Percentiles rank a stretch among this genome's conserved stretches.
These are phyloP conservation scores for Denticeps clupeoides DNA, from an alignment of 2,797 vertebrate genomes.

Conservation along the genomic window DNA sequence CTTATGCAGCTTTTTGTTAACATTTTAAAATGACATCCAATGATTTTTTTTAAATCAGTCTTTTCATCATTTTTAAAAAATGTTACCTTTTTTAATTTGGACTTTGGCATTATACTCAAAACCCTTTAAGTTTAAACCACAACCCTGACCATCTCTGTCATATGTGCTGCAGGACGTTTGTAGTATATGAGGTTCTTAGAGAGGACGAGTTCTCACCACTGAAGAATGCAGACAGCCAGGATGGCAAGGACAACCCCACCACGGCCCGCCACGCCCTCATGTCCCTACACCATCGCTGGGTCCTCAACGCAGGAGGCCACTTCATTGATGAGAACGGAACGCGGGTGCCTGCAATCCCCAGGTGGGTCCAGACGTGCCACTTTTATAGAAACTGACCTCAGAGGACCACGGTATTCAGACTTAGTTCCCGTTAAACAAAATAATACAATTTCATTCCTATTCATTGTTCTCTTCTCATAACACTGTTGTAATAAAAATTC, in stretches of 20 bases:
- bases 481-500: conserved; percentile 21
- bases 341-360: conserved; percentile 82
- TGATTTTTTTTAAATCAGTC: too few species aligned
- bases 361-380: conserved; percentile 55
- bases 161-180: conserved; percentile 66
- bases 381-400: too few species aligned
- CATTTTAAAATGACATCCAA: too few species aligned
- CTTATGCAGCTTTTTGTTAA: too few species aligned
- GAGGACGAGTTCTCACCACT: conserved; percentile 94
- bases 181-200: conserved; percentile 84
- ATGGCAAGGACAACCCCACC: conserved; percentile 91
- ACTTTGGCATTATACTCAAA: too few species aligned
- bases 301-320: conserved; percentile 86
- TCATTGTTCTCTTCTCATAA: conserved; percentile 17
- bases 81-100: too few species aligned
- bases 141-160: too few species aligned
- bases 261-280: conserved; percentile 81
- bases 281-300: conserved; percentile 96
- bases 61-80: too few species aligned
- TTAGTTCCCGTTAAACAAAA: too few species aligned
- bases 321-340: conserved; percentile 89
- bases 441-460: too few species aligned
- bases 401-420: too few species aligned
- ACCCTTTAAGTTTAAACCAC: too few species aligned
- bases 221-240: conserved; percentile 92